phyloP scores from a whole-genome alignment of 2,888 invertebrate species.

The Latrodectus hesperus region DNA sequence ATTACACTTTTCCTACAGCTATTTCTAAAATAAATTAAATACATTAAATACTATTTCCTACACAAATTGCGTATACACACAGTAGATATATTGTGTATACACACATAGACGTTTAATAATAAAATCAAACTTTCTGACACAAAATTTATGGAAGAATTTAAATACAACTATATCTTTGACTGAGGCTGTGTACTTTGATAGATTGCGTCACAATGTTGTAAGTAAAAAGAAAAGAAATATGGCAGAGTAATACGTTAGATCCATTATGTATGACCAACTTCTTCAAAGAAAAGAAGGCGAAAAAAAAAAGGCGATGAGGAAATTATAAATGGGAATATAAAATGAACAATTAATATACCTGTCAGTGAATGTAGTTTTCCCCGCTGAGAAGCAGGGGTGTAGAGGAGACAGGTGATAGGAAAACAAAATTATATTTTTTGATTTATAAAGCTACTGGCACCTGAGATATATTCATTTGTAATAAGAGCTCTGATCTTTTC shows the following conservation, averaged over 20 bases:
- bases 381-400: conserved; percentile 20
- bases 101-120: too few relatives aligned
- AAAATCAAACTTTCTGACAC: too few relatives aligned
- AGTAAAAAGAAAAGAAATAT: background rate
- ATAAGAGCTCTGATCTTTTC: too few relatives aligned
- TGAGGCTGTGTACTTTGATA: background rate
- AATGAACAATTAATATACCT: conserved; percentile 64
- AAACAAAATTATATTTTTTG: conserved; percentile 36
- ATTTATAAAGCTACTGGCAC: background rate
- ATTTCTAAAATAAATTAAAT: too few relatives aligned
- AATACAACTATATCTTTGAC: background rate
- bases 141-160: background rate
- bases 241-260: conserved; percentile 3
- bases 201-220: background rate
- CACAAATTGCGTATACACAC: too few relatives aligned
- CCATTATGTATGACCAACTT: conserved; percentile 16
- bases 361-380: conserved; percentile 59
- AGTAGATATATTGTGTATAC: too few relatives aligned
- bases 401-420: conserved; percentile 24
- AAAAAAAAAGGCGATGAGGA: conserved; percentile 7
- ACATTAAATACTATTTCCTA: too few relatives aligned
- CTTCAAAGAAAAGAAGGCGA: background rate
- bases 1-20: too few relatives aligned
- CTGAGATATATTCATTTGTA: conserved; percentile 3
- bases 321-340: conserved; percentile 59